Evolutionary conservation across 2,888 invertebrate species (phyloP).

Genomic region (Anthrax anthrax): DNA sequence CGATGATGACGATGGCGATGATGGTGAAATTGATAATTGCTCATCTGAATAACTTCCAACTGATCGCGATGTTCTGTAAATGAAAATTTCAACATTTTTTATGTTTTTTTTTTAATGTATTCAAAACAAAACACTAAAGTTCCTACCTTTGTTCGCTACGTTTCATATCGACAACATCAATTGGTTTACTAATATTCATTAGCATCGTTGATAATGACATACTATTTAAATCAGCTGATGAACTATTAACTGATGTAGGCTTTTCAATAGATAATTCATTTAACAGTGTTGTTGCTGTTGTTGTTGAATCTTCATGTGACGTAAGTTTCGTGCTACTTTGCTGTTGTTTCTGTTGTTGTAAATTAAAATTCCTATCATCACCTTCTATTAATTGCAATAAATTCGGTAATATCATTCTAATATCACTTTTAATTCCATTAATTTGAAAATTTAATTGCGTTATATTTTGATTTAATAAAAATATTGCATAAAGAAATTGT

Average conservation of each 20-base stretch:
- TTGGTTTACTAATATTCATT: not conserved
- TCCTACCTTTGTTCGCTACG: constrained; percentile 7
- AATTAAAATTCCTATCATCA: not conserved
- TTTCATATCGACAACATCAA: constrained; percentile 5
- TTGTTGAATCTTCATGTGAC: not conserved
- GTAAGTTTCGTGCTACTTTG: not conserved
- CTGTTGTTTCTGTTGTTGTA: not conserved
- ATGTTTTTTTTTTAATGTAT: not conserved
- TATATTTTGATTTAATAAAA: constrained; percentile 85
- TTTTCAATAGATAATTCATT: too few relatives aligned
- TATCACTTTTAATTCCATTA: constrained; percentile 21
- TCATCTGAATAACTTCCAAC: constrained; percentile 30
- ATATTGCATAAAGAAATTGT: constrained; percentile 70
- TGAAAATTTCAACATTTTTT: not conserved
- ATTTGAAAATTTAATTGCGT: constrained; percentile 54
- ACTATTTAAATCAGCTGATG: constrained; percentile 26
- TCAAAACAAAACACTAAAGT: too few relatives aligned
- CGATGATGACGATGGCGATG: not conserved
- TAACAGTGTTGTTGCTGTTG: not conserved
- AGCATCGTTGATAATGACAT: not conserved
- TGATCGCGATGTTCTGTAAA: constrained; percentile 18
- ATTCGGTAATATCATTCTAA: constrained; percentile 27
- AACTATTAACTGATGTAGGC: constrained; percentile 26
- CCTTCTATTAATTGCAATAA: constrained; percentile 22
- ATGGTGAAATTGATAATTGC: constrained; percentile 13